These are phyloP conservation scores for Lamprologus sp. DNA, from an alignment of 2,113 vertebrate species.

Conservation along the genomic window DNA sequence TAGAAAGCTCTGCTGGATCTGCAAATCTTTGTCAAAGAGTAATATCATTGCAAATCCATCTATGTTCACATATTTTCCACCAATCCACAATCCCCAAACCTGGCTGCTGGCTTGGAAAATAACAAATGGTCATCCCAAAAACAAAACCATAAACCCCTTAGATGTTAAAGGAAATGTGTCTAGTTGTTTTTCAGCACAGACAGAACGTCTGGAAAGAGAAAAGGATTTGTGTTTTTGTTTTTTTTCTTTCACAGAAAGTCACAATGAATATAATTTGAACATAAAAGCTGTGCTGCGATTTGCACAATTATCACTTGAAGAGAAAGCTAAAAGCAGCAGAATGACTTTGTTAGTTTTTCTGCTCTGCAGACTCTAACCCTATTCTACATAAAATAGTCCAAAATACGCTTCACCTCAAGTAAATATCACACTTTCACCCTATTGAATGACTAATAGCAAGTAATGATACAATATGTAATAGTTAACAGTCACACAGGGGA, in stretches of 20 bases:
- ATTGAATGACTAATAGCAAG: background rate
- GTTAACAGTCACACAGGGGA: background rate
- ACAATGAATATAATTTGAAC: background rate
- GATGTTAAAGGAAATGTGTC: background rate
- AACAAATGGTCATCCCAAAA: background rate
- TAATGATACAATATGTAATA: background rate
- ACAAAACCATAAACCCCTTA: background rate
- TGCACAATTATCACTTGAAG: background rate
- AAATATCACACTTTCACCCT: background rate
- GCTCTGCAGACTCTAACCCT: background rate
- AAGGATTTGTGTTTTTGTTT: fast-evolving
- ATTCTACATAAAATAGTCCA: background rate
- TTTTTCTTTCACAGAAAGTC: background rate
- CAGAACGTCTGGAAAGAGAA: background rate
- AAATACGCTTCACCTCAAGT: background rate
- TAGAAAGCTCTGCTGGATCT: background rate
- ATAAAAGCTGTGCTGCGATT: background rate
- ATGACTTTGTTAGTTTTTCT: background rate
- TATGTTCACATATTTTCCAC: background rate
- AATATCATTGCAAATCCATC: background rate
- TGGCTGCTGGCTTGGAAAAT: background rate
- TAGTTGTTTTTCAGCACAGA: background rate
- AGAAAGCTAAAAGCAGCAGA: background rate
- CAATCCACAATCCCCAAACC: background rate
- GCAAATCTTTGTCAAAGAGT: background rate